Conservation (phyloP, 2,113 vertebrate species). For the Bucco capensis region DNA sequence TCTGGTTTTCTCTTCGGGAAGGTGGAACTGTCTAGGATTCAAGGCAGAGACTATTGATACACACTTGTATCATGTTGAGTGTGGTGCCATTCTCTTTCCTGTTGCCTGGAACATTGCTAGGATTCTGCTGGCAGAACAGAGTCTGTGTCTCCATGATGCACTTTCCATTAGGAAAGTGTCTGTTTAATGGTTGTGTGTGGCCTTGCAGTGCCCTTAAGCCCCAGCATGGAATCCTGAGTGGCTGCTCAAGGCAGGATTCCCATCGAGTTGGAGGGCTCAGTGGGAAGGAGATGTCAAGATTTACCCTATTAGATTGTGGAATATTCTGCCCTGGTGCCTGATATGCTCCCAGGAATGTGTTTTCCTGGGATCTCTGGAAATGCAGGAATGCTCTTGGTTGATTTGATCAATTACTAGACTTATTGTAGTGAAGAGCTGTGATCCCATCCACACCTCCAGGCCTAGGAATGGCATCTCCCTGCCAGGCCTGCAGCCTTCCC, state of each 20-base stretch:
- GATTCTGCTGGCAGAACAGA: not conserved
- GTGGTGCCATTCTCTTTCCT: fast-evolving
- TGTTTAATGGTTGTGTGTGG: not conserved
- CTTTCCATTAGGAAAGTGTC: not conserved
- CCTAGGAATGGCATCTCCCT: not conserved
- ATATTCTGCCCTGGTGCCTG: not conserved
- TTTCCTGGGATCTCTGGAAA: conserved; percentile 9
- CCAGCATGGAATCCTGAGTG: not conserved
- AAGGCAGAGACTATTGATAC: not conserved
- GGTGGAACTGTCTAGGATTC: fast-evolving
- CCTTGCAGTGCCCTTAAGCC: not conserved
- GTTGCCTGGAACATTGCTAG: not conserved
- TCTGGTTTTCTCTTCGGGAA: not conserved
- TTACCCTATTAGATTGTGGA: not conserved
- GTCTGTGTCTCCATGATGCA: not conserved
- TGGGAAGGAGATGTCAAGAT: not conserved
- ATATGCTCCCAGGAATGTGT: not conserved
- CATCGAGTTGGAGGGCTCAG: not conserved
- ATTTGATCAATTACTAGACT: not conserved
- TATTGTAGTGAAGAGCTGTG: not conserved
- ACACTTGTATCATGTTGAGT: fast-evolving
- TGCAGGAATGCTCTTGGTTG: not conserved
- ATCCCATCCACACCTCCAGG: not conserved
- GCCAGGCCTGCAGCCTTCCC: not conserved
- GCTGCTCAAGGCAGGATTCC: not conserved